phyloP scores from a whole-genome alignment of 2,888 invertebrate genomes.

The Mythimna loreyi region DNA sequence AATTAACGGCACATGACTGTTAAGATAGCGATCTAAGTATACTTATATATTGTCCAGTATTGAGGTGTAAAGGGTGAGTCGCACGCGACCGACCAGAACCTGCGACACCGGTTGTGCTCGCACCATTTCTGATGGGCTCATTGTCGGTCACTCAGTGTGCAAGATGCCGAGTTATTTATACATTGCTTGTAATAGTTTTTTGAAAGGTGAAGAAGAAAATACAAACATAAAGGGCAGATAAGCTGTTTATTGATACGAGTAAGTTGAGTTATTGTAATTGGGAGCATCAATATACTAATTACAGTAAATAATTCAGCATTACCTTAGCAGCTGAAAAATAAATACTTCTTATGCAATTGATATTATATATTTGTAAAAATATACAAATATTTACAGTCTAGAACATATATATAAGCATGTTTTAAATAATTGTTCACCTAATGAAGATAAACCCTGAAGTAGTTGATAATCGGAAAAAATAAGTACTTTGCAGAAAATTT shows the following conservation, averaged over 20 bases:
- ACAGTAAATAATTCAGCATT: neutral
- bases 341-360: no score
- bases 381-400: no score
- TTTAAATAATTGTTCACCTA: neutral
- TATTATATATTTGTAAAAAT: no score
- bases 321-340: conserved; percentile 7
- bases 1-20: conserved; percentile 66
- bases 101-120: conserved; percentile 76
- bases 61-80: conserved; percentile 73
- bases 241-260: conserved; percentile 35
- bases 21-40: conserved; percentile 61
- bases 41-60: conserved; percentile 63
- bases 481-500: neutral
- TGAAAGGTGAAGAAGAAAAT: conserved; percentile 49
- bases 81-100: conserved; percentile 70
- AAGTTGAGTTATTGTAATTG: conserved; percentile 39
- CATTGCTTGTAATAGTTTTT: conserved; percentile 36
- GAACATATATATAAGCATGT: no score
- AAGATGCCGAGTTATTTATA: conserved; percentile 64
- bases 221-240: conserved; percentile 34
- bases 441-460: neutral
- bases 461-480: neutral
- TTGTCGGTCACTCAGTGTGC: conserved; percentile 71
- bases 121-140: conserved; percentile 79
- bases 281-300: conserved; percentile 27